Evolutionary conservation across 2,797 vertebrate species (phyloP), one percentile per base, ranked within the genome.

Genomic region (Ispidina picta): DNA sequence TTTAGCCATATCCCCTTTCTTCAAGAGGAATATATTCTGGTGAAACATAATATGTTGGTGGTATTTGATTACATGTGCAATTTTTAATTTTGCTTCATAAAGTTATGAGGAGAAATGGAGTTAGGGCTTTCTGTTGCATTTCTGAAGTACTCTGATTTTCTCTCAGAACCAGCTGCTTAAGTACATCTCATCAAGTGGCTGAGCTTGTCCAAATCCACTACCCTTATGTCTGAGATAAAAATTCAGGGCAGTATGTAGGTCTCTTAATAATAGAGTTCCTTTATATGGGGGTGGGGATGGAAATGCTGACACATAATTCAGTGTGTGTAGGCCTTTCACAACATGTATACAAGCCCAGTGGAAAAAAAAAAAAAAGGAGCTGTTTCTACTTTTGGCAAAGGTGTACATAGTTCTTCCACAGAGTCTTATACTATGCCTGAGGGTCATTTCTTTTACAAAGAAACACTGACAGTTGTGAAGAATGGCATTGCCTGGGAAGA

Each of bases 391-490:
- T 93, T 93, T 96, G 95, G 96, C 96, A 96, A 85, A 97, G 92
- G 88, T 93, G 89, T 97, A 92, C 16, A 3, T 95, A 90, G 95
- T 94, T 95, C 94, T 95, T 97, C 88, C 44, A 29, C 33, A 51
- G 94, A 96, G 88, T 94, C 95, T 96, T 97, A 84, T 95, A 59
- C 87, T 85, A 35, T 18, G 96, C 94, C 94, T 94, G 95, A 96
- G 95, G 95, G 92, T 96, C 96, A 94, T 97, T 97, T 97, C 93
- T 97, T 89, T 95, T 97, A 94, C 78, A 95, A 92, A 95, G 93
- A 95, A 96, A 80, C 86, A 83, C 88, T 97, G 97, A 97, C 97
- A 97, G 95, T 90, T 95, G 94, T 97, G 97, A 98, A 97, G 96
- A 96, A 97, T 97, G 89, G 88, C 54, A 55, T 91, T 97, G 96